phyloP scores from a whole-genome alignment of 2,888 invertebrate species.

The Hyles lineata region DNA sequence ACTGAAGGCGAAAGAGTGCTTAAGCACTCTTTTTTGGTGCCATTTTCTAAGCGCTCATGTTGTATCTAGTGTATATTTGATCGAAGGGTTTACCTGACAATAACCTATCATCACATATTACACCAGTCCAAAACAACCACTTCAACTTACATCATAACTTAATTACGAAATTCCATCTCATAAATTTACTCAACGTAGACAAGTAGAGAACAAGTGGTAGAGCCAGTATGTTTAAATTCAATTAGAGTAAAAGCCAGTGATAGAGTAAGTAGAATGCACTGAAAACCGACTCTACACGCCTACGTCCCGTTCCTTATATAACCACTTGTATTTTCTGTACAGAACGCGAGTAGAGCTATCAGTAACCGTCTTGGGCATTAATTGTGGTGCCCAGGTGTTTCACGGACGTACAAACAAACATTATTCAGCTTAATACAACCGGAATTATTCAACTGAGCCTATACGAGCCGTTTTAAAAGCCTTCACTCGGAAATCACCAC shows the following conservation, averaged over 20 bases:
- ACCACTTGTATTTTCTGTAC: constrained; percentile 11
- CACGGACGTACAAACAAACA: constrained; percentile 33
- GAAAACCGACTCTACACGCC: not conserved
- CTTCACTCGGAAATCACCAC: not conserved
- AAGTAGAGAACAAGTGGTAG: not conserved
- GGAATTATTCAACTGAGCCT: constrained; percentile 9
- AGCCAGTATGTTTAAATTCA: constrained; percentile 4
- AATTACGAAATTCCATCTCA: not conserved
- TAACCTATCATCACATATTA: too few species aligned
- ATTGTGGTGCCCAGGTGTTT: constrained; percentile 49
- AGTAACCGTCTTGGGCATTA: constrained; percentile 49
- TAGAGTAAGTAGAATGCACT: not conserved
- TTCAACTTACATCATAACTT: not conserved
- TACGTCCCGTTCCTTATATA: not conserved
- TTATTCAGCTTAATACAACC: not conserved
- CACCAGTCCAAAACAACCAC: not conserved
- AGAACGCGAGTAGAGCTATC: constrained; percentile 39
- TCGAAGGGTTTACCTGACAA: too few species aligned
- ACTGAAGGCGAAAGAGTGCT: too few species aligned
- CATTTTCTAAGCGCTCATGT: too few species aligned
- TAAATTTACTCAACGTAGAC: not conserved
- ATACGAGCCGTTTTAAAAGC: not conserved
- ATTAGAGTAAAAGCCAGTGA: not conserved
- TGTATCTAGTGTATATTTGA: too few species aligned
- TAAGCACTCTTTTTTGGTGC: too few species aligned